Evolutionary conservation across 2,888 invertebrate genomes (phyloP), one percentile per base, ranked within the genome.

Genomic region (Acronicta psi): DNA sequence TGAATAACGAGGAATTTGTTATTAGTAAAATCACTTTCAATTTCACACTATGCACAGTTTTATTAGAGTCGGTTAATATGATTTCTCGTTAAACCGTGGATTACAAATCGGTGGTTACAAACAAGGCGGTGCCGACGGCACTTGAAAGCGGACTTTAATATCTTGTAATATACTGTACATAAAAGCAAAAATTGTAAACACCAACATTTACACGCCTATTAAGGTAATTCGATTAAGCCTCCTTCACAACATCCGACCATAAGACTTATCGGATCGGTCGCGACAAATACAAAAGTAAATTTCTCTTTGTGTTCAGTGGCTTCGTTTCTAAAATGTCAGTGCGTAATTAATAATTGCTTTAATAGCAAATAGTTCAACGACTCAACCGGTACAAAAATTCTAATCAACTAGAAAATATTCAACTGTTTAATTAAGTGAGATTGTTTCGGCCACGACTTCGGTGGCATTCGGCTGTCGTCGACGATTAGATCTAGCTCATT

Each of bases 111-210:
- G 55, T 69, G 45, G n/a, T n/a, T n/a, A 55, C 36, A 59, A 54
- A 69, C 59, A 69, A 64, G 69, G 53, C 59, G 64, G 43, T 42
- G 59, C 73, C 75, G 67, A 74, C 65, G 63, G 49, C 55, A 56
- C 66, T 60, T 57, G 25, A 50, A 59, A 54, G 65, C 57, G 62
- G 70, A 70, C 50, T 54, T 75, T 69, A 76, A 77, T 71, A 69
- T 72, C 60, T 62, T 74, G 76, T 69, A 73, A 74, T 62, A 42
- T 60, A 59, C 59, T 46, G 59, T 49, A 49, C 71, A 78, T 77
- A 79, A 84, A 82, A 82, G 80, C 61, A 82, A 83, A 86, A 85
- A 81, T 75, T 81, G 75, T 86, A 77, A 83, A 83, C 84, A 83
- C 71, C 76, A 64, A 71, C 67, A 80, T 78, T 89, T 86, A 83